phyloP scores from a whole-genome alignment of 23 tunicate species.

The Halocynthia aurantium region DNA sequence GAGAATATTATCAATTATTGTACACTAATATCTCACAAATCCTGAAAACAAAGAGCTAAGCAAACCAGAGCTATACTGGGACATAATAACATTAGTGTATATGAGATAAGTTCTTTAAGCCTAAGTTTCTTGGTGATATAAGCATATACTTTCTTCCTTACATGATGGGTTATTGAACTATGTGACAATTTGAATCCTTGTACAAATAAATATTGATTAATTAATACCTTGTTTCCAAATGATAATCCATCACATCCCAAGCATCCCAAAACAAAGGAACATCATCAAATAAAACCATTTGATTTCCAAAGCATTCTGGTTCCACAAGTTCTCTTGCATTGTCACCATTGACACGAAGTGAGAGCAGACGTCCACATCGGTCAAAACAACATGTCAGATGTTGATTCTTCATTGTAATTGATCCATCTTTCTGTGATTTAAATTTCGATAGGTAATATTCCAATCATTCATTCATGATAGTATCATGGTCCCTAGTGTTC shows the following conservation, averaged over 20 bases:
- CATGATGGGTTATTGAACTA: no score
- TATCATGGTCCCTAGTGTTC: no score
- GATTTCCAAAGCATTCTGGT: conserved; percentile 17
- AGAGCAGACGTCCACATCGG: conserved; percentile 29
- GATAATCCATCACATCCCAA: conserved; percentile 81
- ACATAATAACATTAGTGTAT: background rate
- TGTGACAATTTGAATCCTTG: background rate
- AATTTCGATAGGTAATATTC: no score
- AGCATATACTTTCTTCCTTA: no score
- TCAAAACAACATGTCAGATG: conserved; percentile 17
- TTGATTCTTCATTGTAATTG: background rate
- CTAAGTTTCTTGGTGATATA: no score
- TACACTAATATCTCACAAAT: no score
- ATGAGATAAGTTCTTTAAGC: background rate
- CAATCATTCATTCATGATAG: no score
- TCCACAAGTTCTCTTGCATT: conserved; percentile 21
- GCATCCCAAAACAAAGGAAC: conserved; percentile 74
- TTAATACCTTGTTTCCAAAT: conserved; percentile 38
- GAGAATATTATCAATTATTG: no score
- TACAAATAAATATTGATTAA: background rate
- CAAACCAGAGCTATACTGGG: background rate
- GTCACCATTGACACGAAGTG: background rate
- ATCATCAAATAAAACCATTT: conserved; percentile 57
- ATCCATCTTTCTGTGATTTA: conserved; percentile 9
- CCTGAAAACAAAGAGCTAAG: no score